Evolutionary conservation across 2,888 invertebrate genomes (phyloP), one percentile per base, ranked within the genome.

Genomic region (Plebejus anna): DNA sequence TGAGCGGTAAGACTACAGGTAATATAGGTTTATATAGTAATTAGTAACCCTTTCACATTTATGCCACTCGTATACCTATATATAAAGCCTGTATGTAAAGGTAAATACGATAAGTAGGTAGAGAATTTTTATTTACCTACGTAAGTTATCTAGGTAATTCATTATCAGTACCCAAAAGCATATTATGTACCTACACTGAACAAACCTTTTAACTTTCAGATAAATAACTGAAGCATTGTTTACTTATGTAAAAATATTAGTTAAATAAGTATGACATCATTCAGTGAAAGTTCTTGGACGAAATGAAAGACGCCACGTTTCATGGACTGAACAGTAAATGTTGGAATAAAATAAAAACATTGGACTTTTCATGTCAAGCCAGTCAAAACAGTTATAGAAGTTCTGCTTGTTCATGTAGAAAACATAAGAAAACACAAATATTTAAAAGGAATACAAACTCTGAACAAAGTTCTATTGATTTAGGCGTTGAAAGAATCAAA

Each of bases 401-500:
- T 76, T 71, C 79, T 6, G 36, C 79, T 9, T 81, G 81, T 71
- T 81, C 81, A 13, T 81, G 81, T 77, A 81, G 75, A 77, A 77
- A 78, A 51, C 70, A 75, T 11, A 79, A 79, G n/a, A 70, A 75
- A 16, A 79, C n/a, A 75, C 78, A 78, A 61, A 79, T 75, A 78
- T 78, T 57, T 75, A 77, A n/a, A 79, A 80, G 38, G 78, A 77
- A 72, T 81, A 79, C 70, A 75, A 76, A 22, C 13, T 79, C 77
- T 1, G 81, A 84, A 0, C 84, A 82, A 11, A 87, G 86, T 79
- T 84, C 79, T 28, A 86, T 85, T 0, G 87, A 90, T 32, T 82
- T 90, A 1, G 89, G 89, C 0, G 86, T 89, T 0, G 89, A 90
- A 0, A 88, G 84, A 75, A 82, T 90, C 0, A 90, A 86, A 72